Evolutionary conservation across 2,888 invertebrate genomes (phyloP), one percentile per base, ranked within the genome.

Genomic region (Suillia variegata): DNA sequence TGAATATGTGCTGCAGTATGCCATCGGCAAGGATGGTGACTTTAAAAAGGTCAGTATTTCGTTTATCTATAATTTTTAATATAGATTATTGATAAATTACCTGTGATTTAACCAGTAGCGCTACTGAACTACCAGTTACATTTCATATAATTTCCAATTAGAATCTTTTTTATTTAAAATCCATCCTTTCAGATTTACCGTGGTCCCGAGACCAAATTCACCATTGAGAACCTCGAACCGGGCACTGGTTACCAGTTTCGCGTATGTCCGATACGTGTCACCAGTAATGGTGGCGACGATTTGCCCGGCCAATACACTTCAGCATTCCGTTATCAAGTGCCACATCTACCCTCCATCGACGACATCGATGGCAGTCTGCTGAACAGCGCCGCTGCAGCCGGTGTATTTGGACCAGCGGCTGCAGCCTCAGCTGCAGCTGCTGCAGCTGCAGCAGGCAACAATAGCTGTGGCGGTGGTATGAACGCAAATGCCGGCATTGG

Each of bases 221-320:
- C 84, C 78, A 81, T 89, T 78, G 84, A 86, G 82, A 87, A 89
- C 76, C 85, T 94, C 77, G 89, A 90, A 71, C 85, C 89, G 54
- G 91, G 91, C 71, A 86, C 86, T 57, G 90, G 91, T 77, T 94
- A 94, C 83, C 83, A 84, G 71, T 88, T 91, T 71, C 88, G 94
- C 57, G 92, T 94, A 65, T 89, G 90, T 82, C 89, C 90, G 24
- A 87, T 93, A 71, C 87, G 94, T 51, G 80, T 86, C 57, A 84
- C 85, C 70, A 83, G 83, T 54, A 85, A 86, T 42, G 68, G 67
- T 18, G 68, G 67, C 21, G 86, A 86, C 70, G 84, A 92, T 68
- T 81, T 86, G 61, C 58, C 70, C 21, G 90, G 93, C 62, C 88
- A 91, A 63, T 90, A 87, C 83, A 91, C 93, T 65, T 85, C 87